These are phyloP conservation scores for Pseudotriccus pelzelni DNA, from an alignment of 2,797 vertebrate genomes.

Conservation along the genomic window DNA sequence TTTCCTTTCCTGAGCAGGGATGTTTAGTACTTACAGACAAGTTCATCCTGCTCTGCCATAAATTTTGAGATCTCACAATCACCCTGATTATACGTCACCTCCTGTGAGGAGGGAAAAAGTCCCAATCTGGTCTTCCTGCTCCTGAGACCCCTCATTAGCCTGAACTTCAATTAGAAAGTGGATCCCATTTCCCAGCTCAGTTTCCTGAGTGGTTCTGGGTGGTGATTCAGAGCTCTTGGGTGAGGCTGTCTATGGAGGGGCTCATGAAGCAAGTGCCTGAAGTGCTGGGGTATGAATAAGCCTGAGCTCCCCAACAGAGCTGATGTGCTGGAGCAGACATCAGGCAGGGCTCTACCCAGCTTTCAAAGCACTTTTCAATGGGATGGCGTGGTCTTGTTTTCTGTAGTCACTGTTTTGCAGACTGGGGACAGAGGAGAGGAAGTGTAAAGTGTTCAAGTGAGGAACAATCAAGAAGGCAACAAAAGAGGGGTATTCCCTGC, in stretches of 20 bases:
- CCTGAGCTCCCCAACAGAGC: accelerated
- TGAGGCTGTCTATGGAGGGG: neutral
- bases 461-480: neutral
- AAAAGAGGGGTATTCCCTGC: neutral
- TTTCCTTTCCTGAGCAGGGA: neutral
- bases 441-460: neutral
- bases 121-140: neutral
- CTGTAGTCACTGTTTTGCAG: neutral
- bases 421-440: neutral
- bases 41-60: neutral
- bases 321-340: neutral
- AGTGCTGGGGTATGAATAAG: neutral
- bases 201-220: neutral
- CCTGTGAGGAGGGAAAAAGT: neutral
- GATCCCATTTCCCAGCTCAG: neutral
- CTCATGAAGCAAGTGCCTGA: accelerated
- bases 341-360: neutral
- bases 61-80: neutral
- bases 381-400: accelerated
- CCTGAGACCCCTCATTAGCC: neutral
- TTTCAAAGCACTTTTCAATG: neutral
- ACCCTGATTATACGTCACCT: neutral
- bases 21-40: neutral
- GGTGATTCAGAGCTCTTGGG: neutral
- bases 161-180: neutral